Conservation (phyloP, 2,888 invertebrate genomes). For the Acheta domesticus region DNA sequence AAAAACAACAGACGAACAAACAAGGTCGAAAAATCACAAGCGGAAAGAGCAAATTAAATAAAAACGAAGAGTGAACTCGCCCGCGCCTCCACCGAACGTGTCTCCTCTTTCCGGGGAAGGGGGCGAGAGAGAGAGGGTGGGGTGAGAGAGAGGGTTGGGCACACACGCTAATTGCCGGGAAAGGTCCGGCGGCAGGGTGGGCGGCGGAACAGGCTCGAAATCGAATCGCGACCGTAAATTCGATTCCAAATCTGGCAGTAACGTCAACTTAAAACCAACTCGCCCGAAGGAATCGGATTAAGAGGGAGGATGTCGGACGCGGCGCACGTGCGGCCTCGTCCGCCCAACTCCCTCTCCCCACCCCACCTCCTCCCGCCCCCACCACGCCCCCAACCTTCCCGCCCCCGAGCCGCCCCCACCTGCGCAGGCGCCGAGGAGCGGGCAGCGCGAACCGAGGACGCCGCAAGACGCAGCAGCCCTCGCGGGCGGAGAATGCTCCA, state of each 20-base stretch:
- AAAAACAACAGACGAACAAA: not conserved
- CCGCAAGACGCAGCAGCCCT: too few relatives aligned
- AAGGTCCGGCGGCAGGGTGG: not conserved
- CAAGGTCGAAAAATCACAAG: not conserved
- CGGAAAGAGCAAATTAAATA: not conserved
- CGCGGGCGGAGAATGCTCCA: too few relatives aligned
- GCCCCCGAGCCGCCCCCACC: too few relatives aligned
- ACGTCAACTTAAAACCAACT: conserved; percentile 18
- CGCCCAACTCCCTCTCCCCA: not conserved
- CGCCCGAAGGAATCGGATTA: conserved; percentile 8
- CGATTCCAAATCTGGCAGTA: conserved; percentile 10
- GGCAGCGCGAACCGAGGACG: too few relatives aligned
- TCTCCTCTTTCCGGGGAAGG: too few relatives aligned
- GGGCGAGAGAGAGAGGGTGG: too few relatives aligned
- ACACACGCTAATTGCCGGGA: not conserved
- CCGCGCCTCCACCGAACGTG: not conserved
- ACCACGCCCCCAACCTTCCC: not conserved
- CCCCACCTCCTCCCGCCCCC: not conserved
- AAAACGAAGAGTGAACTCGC: not conserved
- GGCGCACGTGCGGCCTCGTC: not conserved
- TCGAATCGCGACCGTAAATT: conserved; percentile 6
- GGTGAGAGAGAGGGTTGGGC: too few relatives aligned
- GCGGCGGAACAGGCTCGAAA: not conserved
- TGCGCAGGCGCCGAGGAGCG: too few relatives aligned
- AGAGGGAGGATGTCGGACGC: not conserved